Percentiles rank a stretch among this genome's conserved stretches.
Conservation (phyloP, 2,113 vertebrate species). For the Chrysemys picta region DNA sequence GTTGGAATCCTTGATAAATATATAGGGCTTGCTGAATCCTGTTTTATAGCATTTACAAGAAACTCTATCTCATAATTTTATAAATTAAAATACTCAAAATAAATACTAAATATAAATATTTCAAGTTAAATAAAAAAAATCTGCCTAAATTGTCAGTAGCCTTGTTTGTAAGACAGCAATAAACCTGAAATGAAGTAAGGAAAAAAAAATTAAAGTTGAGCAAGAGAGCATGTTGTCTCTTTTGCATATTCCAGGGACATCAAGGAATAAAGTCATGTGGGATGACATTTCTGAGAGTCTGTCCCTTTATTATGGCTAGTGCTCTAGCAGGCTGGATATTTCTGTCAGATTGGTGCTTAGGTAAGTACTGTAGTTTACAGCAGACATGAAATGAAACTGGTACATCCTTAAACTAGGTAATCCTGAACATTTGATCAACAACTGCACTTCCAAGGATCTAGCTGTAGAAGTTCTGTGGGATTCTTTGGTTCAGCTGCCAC, state of each 20-base stretch:
- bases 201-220: background rate
- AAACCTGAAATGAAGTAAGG: background rate
- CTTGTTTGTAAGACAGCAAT: background rate
- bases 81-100: background rate
- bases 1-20: background rate
- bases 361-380: background rate
- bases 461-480: background rate
- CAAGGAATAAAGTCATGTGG: background rate
- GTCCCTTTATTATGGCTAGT: background rate
- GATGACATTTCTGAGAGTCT: background rate
- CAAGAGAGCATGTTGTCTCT: background rate
- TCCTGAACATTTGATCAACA: background rate
- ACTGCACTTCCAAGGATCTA: background rate
- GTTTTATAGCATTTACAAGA: background rate
- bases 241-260: background rate
- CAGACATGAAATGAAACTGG: background rate
- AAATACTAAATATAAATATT: background rate
- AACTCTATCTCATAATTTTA: background rate
- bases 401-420: background rate
- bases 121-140: background rate
- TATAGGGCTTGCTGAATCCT: background rate
- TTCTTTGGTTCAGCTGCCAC: fast-evolving
- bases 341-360: background rate
- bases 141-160: background rate
- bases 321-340: background rate